Evolutionary conservation across 2,888 invertebrate species (phyloP).

Genomic region (Phalera bucephala): DNA sequence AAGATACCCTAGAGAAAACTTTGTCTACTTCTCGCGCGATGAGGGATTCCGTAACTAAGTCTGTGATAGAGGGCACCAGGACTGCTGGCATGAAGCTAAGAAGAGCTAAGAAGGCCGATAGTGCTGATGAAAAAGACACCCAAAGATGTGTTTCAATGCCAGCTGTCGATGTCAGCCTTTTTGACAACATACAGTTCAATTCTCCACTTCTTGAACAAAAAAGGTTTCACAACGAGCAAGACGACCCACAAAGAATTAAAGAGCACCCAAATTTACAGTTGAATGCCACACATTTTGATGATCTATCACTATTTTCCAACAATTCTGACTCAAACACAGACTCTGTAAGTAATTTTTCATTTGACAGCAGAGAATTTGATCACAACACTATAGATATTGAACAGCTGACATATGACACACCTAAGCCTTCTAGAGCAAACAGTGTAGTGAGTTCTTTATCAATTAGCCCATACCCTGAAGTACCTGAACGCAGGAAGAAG

Average conservation of each 20-base stretch:
- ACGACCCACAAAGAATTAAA: conserved; percentile 21
- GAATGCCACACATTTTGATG: conserved; percentile 61
- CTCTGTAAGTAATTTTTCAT: conserved; percentile 60
- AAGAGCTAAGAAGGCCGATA: conserved; percentile 50
- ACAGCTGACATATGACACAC: conserved; percentile 65
- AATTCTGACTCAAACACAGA: conserved; percentile 67
- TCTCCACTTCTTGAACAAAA: conserved; percentile 82
- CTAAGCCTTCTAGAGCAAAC: conserved; percentile 57
- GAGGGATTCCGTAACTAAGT: conserved; percentile 80
- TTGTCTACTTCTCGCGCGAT: conserved; percentile 75
- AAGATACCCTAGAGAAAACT: conserved; percentile 73
- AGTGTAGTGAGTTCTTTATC: conserved; percentile 51
- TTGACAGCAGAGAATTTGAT: conserved; percentile 58
- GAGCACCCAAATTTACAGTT: conserved; percentile 50
- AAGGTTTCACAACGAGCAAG: conserved; percentile 44
- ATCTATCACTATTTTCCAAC: conserved; percentile 61
- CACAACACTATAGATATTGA: conserved; percentile 41
- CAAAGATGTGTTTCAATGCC: conserved; percentile 83
- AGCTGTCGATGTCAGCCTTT: conserved; percentile 80
- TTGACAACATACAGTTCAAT: conserved; percentile 86
- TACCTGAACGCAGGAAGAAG: conserved; percentile 58
- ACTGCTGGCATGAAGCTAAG: conserved; percentile 78
- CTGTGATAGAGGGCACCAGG: conserved; percentile 85
- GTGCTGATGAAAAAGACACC: conserved; percentile 36
- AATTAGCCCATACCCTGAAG: conserved; percentile 49